Percentiles rank a stretch among this genome's conserved stretches.
Conservation (phyloP, 2,797 vertebrate genomes). For the Scarus forsteni region DNA sequence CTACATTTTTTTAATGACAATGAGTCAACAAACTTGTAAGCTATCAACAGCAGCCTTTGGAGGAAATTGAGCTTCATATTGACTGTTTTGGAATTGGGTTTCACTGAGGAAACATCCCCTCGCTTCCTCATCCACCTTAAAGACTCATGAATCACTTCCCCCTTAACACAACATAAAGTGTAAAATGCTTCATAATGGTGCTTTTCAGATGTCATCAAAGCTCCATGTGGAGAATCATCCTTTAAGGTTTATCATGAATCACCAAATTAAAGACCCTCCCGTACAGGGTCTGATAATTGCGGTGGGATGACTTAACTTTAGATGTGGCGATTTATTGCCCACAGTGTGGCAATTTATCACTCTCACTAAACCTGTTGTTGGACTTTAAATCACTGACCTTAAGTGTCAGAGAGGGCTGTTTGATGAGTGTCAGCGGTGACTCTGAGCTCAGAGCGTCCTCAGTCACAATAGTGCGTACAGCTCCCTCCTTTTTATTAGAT, state of each 20-base stretch:
- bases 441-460: constrained; percentile 63
- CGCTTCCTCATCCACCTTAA: constrained; percentile 1
- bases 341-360: constrained; percentile 48
- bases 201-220: constrained; percentile 47
- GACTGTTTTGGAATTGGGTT: neutral
- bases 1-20: no score
- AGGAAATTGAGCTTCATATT: no score
- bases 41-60: no score
- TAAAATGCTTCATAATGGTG: constrained; percentile 25
- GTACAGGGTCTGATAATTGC: constrained; percentile 40
- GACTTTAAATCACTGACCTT: constrained; percentile 70
- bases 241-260: constrained; percentile 47
- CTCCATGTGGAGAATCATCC: constrained; percentile 42
- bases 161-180: constrained; percentile 15
- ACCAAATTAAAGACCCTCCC: constrained; percentile 44
- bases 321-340: constrained; percentile 50
- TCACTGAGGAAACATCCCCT: constrained; percentile 3
- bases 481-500: constrained; percentile 76
- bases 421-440: constrained; percentile 67
- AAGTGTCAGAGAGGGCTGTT: constrained; percentile 58
- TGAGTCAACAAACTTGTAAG: no score
- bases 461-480: constrained; percentile 50
- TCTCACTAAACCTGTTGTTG: constrained; percentile 58
- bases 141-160: constrained; percentile 18
- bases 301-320: constrained; percentile 49